These are phyloP conservation scores for Mobula birostris DNA, from an alignment of 2,113 vertebrate genomes.

Conservation along the genomic window DNA sequence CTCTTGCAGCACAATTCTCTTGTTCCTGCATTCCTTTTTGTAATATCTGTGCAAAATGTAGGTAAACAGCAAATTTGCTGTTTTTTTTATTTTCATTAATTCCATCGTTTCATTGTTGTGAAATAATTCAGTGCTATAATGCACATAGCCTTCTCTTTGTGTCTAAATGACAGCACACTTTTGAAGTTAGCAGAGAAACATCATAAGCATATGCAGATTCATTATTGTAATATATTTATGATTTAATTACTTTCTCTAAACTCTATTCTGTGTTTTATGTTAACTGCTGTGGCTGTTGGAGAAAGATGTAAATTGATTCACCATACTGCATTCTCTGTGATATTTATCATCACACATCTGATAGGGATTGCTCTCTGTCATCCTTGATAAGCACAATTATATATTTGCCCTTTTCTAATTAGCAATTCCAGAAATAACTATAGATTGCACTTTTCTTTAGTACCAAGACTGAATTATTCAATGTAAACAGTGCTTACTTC, in stretches of 20 bases:
- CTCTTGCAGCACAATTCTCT: too few species aligned
- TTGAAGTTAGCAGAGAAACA: constrained; percentile 2
- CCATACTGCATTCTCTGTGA: background rate
- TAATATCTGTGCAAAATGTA: too few species aligned
- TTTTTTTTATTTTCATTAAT: too few species aligned
- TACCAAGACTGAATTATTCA: background rate
- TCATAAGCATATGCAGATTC: background rate
- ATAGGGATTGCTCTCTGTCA: background rate
- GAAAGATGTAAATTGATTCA: background rate
- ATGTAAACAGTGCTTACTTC: background rate
- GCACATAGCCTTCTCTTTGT: background rate
- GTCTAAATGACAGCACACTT: background rate
- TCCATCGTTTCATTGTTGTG: too few species aligned
- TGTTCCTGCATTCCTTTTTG: too few species aligned
- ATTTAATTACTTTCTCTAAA: background rate
- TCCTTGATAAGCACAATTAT: background rate
- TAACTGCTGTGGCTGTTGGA: background rate
- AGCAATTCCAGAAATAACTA: background rate
- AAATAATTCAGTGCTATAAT: background rate
- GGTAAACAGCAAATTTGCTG: too few species aligned
- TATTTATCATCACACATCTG: background rate
- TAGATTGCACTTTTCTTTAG: background rate
- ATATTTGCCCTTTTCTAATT: constrained; percentile 25
- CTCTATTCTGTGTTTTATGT: background rate
- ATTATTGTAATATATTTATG: background rate